Evolutionary conservation across 2,888 invertebrate genomes (phyloP), one percentile per base, ranked within the genome.

Genomic region (Euplagia quadripunctaria): DNA sequence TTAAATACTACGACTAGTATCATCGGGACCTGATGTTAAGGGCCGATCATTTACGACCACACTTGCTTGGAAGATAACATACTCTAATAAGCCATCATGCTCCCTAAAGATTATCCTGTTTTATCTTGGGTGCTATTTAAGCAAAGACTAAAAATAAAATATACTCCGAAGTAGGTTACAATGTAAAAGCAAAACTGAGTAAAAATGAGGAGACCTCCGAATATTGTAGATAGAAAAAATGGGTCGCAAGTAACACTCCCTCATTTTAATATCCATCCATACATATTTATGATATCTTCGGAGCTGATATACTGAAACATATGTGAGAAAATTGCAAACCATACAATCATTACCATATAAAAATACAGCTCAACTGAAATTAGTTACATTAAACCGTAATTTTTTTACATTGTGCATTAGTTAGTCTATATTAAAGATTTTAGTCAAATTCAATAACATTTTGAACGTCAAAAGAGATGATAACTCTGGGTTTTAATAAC

Each of bases 261-360:
- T 49, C 46, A 31, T 68, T 68, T 46, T 63, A 63, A 61, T 68
- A 58, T 68, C 43, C 41, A 63, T 61, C 49, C 51, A 69, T 69
- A 69, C 49, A 63, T 69, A 69, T 49, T 63, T 63, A 61, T 69
- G n/a, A 49, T 49, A 49, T 51, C 3, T n/a, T 46, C 11, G 17
- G 49, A 41, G 69, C 42, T 68, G n/a, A 55, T 68, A 42, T 55
- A 55, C 42, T 42, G 42, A 55, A 68, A 42, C 42, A 20, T 43
- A 51, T 42, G 51, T 9, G 49, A 20, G 58, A 69, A 41, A 69
- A 49, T 9, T 63, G 63, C 49, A 69, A 9, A 7, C 8, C 52
- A 9, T 31, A 31, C 17, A 0, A 46, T 9, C 11, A 17, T 42
- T 16, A 64, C 43, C 42, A 42, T 9, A 43, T 11, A 43, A 4